phyloP scores from a whole-genome alignment of 1,140 invertebrate genomes.

The Drosophila ironensis region DNA sequence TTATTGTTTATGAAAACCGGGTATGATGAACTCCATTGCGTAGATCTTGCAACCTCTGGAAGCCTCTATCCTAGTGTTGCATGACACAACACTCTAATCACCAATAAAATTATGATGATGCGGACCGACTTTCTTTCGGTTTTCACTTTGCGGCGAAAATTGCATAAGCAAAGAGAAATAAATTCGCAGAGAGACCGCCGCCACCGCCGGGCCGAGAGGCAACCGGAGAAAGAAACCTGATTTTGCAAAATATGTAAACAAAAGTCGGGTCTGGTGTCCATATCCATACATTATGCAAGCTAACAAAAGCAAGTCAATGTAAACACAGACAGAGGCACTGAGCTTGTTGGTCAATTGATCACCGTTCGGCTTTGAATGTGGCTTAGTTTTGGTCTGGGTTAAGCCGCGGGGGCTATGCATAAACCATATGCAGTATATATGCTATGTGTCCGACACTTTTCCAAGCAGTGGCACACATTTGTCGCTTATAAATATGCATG shows the following conservation, averaged over 20 bases:
- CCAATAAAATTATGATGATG: conserved; percentile 12
- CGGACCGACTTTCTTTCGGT: conserved; percentile 52
- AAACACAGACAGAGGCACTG: conserved; percentile 29
- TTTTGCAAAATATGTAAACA: conserved; percentile 58
- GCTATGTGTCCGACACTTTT: conserved; percentile 4
- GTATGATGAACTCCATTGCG: no score
- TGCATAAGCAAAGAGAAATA: conserved; percentile 56
- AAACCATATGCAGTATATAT: no score
- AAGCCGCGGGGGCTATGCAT: not conserved
- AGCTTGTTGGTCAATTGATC: conserved; percentile 51
- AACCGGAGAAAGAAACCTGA: conserved; percentile 51
- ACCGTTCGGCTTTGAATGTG: conserved; percentile 22
- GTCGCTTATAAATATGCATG: conserved; percentile 13
- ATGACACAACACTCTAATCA: conserved; percentile 1
- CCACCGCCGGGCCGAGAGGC: not conserved
- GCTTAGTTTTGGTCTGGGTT: conserved; percentile 28
- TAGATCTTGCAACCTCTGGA: no score
- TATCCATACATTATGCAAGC: conserved; percentile 54
- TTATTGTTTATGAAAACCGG: no score
- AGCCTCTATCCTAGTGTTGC: no score
- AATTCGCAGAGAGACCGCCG: conserved; percentile 10
- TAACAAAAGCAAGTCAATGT: conserved; percentile 22
- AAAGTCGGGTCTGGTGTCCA: conserved; percentile 12
- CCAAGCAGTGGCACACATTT: not conserved
- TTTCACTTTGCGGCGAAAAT: conserved; percentile 58